These are phyloP conservation scores for Neopelma chrysocephalum DNA, from an alignment of 2,797 vertebrate species.

Conservation along the genomic window DNA sequence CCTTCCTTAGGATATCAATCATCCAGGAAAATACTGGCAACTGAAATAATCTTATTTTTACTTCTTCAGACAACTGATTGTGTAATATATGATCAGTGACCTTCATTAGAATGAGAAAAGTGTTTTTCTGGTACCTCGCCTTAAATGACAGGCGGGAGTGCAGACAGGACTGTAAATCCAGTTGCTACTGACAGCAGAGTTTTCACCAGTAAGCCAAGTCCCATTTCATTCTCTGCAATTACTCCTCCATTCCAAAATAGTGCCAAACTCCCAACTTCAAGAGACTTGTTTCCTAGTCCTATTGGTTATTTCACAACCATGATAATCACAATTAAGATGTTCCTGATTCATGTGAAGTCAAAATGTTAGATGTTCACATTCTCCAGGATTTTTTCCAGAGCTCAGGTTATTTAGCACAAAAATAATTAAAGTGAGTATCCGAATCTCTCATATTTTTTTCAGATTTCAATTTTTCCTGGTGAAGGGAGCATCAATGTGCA, in stretches of 20 bases:
- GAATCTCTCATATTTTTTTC: not conserved
- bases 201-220: not conserved
- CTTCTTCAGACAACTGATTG: not conserved
- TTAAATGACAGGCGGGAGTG: not conserved
- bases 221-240: not conserved
- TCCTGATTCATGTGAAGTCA: not conserved
- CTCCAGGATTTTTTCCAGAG: not conserved
- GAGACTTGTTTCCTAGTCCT: not conserved
- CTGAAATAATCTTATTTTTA: not conserved
- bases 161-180: not conserved
- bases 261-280: not conserved
- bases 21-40: not conserved
- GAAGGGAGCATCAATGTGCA: not conserved
- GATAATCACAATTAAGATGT: not conserved
- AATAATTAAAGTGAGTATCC: not conserved
- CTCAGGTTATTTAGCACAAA: not conserved
- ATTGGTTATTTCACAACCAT: not conserved
- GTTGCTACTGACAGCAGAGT: not conserved
- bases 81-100: not conserved
- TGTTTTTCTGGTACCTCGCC: not conserved
- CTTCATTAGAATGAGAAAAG: not conserved
- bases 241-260: not conserved
- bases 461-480: not conserved
- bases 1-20: not conserved
- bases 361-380: not conserved